Base-by-base conservation (phyloP, 2,113 vertebrate species). In the Siniperca chuatsi region DNA sequence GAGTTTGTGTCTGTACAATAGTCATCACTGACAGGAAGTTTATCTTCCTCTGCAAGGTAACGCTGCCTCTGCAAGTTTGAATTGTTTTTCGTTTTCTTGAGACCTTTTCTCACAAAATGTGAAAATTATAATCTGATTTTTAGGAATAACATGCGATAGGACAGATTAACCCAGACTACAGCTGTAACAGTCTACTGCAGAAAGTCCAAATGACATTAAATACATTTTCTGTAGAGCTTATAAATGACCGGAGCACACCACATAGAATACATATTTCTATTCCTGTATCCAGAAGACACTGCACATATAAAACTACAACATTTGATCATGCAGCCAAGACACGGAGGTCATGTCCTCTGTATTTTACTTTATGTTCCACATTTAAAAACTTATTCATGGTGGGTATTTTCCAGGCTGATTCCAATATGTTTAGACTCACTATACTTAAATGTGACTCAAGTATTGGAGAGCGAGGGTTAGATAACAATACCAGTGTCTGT, bases 11-110 rank as follows among this genome's bases (percentile, higher is more conserved):
- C 25, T 20, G 46, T 78, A 25, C 69, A 70, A 65, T 57, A 66
- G 52, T 80, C 71, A 37, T 60, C 79, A 42, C 48, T 52, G 83
- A 83, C 73, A 70, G 87, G 81, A 81, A 73, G 82, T 77, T 83
- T 86, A 75, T 81, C 73, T 78, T 87, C 60, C 54, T 48, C 78
- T 71, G 62, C 2, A 10, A 79, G n/a, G 79, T 54, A 52, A 42
- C 42, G 13, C 23, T 16, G 64, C 20, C 60, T 65, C n/a, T 21
- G 66, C 52, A 25, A 35, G 70, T 84, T 70, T 81, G 46, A 81
- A 20, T 1, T 52, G 44, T 35, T 72, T 37, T 65, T 23, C 0
- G 18, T 66, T 65, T 77, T 25, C 21, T 25, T 16, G 2, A 54
- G 16, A 44, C 11, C 0, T 44, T 58, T 58, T 11, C 48, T 23